Evolutionary conservation across 2,797 vertebrate species (phyloP).

Genomic region (Rhinoraja longicauda): DNA sequence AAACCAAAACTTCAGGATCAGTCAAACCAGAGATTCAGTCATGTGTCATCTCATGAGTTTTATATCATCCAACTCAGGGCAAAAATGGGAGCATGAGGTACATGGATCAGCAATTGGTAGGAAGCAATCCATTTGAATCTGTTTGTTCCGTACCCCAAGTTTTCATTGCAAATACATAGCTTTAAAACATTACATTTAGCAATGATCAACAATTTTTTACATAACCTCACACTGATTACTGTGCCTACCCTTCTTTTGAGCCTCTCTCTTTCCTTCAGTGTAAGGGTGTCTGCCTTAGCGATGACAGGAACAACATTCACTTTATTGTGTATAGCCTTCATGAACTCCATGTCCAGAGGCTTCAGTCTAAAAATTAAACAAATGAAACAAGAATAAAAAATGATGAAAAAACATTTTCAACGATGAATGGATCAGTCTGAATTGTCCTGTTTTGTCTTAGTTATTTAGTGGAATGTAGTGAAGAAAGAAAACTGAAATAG

Average conservation of each 20-base stretch:
- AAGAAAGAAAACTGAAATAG: no score
- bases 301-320: constrained; percentile 97
- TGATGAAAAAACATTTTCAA: no score
- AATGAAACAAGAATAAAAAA: background rate
- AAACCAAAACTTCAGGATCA: background rate
- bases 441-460: no score
- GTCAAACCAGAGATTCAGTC: background rate
- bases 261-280: constrained; percentile 84
- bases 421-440: no score
- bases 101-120: background rate
- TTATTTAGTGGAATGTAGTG: no score
- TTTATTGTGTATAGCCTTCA: constrained; percentile 98
- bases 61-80: background rate
- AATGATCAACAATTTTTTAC: background rate
- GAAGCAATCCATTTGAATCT: background rate
- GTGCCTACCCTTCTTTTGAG: constrained; percentile 85
- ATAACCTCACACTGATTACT: background rate
- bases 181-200: background rate
- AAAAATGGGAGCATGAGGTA: background rate
- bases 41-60: background rate
- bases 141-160: background rate
- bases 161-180: background rate
- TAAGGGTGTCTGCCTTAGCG: constrained; percentile 92
- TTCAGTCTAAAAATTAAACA: constrained; percentile 66
- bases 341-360: constrained; percentile 92